A percentile compares a stretch with the other conserved stretches of the same genome.
phyloP scores from a whole-genome alignment of 2,113 vertebrate genomes.

The Rutilus rutilus region DNA sequence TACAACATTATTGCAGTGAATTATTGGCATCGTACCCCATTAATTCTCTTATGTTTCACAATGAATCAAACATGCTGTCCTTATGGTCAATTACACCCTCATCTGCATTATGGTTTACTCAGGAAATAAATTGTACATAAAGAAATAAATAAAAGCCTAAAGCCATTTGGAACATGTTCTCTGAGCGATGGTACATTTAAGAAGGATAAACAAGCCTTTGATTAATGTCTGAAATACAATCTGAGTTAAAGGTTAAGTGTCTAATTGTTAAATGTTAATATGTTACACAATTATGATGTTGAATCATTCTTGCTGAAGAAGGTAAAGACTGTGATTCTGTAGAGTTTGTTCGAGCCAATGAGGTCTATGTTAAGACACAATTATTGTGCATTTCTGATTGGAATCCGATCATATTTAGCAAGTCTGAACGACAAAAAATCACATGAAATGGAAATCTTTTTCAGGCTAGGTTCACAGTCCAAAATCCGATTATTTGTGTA shows the following conservation, averaged over 20 bases:
- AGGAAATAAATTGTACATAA: neutral
- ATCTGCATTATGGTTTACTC: constrained; percentile 24
- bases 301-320: neutral
- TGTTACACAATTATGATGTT: neutral
- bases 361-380: neutral
- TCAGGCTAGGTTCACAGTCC: no score
- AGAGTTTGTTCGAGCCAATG: neutral
- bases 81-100: constrained; percentile 14
- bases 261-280: neutral
- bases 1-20: constrained; percentile 16
- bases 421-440: no score
- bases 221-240: neutral
- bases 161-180: neutral
- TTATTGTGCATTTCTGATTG: neutral
- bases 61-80: constrained; percentile 16
- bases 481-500: no score
- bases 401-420: no score
- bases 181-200: neutral
- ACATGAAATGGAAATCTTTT: no score
- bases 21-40: constrained; percentile 5
- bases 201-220: constrained; percentile 9
- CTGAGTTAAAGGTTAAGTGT: neutral
- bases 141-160: neutral
- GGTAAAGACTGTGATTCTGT: neutral
- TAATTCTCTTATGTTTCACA: constrained; percentile 12